phyloP scores from a whole-genome alignment of 2,113 vertebrate species.

The Cranoglanis bouderius region DNA sequence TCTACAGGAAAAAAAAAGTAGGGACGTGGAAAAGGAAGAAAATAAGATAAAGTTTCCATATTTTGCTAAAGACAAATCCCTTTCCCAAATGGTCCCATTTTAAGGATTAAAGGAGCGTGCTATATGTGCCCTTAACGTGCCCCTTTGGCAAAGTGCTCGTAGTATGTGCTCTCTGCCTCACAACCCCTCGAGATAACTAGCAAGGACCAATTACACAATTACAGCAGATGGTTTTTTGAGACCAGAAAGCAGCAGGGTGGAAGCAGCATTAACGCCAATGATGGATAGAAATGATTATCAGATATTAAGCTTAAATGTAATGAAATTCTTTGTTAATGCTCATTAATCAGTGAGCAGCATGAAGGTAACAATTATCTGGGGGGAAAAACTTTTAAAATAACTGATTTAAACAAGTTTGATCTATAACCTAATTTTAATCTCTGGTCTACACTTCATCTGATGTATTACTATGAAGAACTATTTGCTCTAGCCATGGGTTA shows the following conservation, averaged over 20 bases:
- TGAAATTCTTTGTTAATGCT: not conserved
- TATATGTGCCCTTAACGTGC: not conserved
- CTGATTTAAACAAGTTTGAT: not conserved
- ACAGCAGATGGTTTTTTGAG: not conserved
- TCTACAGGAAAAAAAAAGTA: slow-evolving; percentile 68
- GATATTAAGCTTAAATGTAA: not conserved
- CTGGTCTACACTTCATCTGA: not conserved
- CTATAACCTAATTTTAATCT: not conserved
- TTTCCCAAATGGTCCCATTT: not conserved
- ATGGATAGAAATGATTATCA: not conserved
- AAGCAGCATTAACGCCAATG: not conserved
- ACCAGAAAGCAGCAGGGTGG: not conserved
- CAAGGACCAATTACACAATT: slow-evolving; percentile 14
- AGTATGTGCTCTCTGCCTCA: not conserved
- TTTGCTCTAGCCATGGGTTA: not conserved
- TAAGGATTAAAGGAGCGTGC: not conserved
- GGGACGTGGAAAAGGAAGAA: not conserved
- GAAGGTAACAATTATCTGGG: not conserved
- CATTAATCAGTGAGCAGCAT: not conserved
- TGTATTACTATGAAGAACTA: not conserved
- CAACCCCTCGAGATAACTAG: not conserved
- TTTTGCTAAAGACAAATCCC: not conserved
- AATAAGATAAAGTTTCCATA: not conserved
- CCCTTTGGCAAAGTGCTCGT: not conserved
- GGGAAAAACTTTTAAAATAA: not conserved